Evolutionary conservation across 2,888 invertebrate species (phyloP).

Genomic region (Reticulitermes lucifugus): DNA sequence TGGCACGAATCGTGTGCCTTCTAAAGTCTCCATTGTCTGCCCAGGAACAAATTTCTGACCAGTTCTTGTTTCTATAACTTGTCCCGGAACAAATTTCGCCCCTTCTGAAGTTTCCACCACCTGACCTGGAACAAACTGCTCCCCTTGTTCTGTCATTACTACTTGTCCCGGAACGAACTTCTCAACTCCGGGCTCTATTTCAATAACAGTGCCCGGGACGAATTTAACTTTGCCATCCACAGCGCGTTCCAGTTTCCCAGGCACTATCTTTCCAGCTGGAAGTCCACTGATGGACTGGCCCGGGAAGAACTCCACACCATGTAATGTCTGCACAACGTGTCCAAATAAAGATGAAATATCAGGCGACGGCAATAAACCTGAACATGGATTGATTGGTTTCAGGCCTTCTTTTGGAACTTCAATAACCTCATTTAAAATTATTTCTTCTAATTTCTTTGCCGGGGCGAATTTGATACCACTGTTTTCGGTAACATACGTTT

Average conservation of each 20-base stretch:
- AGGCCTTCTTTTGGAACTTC: slow-evolving; percentile 63
- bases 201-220: slow-evolving; percentile 76
- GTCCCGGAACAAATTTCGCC: slow-evolving; percentile 82
- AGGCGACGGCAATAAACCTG: slow-evolving; percentile 66
- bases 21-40: slow-evolving; percentile 77
- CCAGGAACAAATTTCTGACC: slow-evolving; percentile 77
- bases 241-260: slow-evolving; percentile 71
- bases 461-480: slow-evolving; percentile 67
- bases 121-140: slow-evolving; percentile 79
- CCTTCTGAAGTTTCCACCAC: slow-evolving; percentile 77
- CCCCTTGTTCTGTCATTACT: slow-evolving; percentile 76
- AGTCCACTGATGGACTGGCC: slow-evolving; percentile 64
- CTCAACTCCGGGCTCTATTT: slow-evolving; percentile 71
- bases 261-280: slow-evolving; percentile 72
- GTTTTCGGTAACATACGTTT: slow-evolving; percentile 65
- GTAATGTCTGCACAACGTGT: slow-evolving; percentile 74
- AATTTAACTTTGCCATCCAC: slow-evolving; percentile 74
- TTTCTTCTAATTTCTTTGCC: slow-evolving; percentile 70
- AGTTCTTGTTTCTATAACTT: slow-evolving; percentile 76
- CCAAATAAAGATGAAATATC: slow-evolving; percentile 68
- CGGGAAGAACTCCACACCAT: slow-evolving; percentile 76
- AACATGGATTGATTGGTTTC: slow-evolving; percentile 69
- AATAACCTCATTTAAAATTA: slow-evolving; percentile 68
- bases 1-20: slow-evolving; percentile 81
- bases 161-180: slow-evolving; percentile 76